A percentile compares a stretch with the other conserved stretches of the same genome.
phyloP scores from a whole-genome alignment of 1,140 invertebrate genomes.

The Hyles euphorbiae region DNA sequence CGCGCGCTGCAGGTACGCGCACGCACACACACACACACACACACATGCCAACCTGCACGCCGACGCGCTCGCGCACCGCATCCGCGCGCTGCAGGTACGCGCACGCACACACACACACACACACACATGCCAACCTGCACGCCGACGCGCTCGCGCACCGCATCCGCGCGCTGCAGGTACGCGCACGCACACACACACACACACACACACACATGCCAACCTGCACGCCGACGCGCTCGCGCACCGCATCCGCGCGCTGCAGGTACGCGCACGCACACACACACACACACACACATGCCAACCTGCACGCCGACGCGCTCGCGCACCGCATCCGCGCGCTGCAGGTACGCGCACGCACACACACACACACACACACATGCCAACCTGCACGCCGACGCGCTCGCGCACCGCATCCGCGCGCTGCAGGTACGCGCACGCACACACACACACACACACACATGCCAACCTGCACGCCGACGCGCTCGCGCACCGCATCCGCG shows the following conservation, averaged over 20 bases:
- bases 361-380: no score
- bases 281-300: no score
- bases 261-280: slow-evolving; percentile 31
- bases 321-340: slow-evolving; percentile 87
- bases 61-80: slow-evolving; percentile 91
- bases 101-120: no score
- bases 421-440: slow-evolving; percentile 43
- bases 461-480: no score
- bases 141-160: slow-evolving; percentile 91
- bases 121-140: no score
- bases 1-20: slow-evolving; percentile 76
- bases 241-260: slow-evolving; percentile 86
- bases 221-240: slow-evolving; percentile 91
- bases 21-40: no score
- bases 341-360: slow-evolving; percentile 33
- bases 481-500: slow-evolving; percentile 90
- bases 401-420: slow-evolving; percentile 89
- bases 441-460: not conserved
- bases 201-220: no score
- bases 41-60: no score
- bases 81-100: slow-evolving; percentile 79
- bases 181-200: no score
- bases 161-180: slow-evolving; percentile 80
- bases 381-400: slow-evolving; percentile 91
- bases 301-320: slow-evolving; percentile 92